Percentiles rank a stretch among this genome's conserved stretches.
These are phyloP conservation scores for Catharus bicknelli DNA, from an alignment of 2,113 vertebrate species.

Conservation along the genomic window DNA sequence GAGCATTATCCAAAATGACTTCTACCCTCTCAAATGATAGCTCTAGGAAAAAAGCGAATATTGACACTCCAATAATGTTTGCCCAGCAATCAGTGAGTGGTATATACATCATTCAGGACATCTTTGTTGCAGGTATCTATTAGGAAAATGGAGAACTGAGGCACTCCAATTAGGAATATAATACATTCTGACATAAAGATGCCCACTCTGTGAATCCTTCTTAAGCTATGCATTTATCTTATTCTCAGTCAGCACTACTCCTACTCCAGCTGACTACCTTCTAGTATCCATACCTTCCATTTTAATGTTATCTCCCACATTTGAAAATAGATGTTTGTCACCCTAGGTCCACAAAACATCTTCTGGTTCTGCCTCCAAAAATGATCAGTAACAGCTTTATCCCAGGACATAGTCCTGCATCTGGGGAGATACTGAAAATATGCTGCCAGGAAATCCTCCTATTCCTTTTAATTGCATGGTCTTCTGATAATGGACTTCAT, in stretches of 20 bases:
- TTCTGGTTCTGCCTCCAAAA: not conserved
- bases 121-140: constrained; percentile 71
- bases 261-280: not conserved
- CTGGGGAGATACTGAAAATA: not conserved
- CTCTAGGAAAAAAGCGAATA: constrained; percentile 73
- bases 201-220: constrained; percentile 11
- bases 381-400: not conserved
- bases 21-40: constrained; percentile 41
- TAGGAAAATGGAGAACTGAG: constrained; percentile 68
- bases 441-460: not conserved
- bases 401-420: not conserved
- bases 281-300: not conserved
- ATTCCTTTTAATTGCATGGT: not conserved
- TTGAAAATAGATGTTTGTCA: not conserved
- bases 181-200: constrained; percentile 49
- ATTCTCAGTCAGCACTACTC: not conserved
- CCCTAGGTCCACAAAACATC: not conserved
- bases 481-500: not conserved
- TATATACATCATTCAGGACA: constrained; percentile 47
- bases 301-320: not conserved
- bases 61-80: constrained; percentile 71
- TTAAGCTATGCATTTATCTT: constrained; percentile 4
- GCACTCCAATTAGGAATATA: constrained; percentile 56
- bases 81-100: constrained; percentile 61
- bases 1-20: constrained; percentile 48